Evolutionary conservation across 1,140 invertebrate genomes (phyloP).

Genomic region (Myzus persicae): DNA sequence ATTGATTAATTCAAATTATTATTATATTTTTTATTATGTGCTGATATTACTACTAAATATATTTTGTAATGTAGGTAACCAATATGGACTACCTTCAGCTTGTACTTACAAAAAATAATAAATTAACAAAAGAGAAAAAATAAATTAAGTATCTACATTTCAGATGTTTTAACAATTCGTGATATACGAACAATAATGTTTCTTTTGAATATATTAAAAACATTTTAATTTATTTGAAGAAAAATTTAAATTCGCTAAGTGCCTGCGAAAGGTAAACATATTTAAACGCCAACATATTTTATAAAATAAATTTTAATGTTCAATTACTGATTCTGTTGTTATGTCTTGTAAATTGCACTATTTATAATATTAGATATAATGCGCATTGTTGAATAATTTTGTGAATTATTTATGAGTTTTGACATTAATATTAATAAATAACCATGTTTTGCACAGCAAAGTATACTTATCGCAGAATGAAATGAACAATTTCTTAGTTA

Average conservation of each 20-base stretch:
- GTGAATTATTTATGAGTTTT: conserved; percentile 33
- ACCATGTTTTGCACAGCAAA: background rate
- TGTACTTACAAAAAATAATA: too few relatives aligned
- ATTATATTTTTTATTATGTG: too few relatives aligned
- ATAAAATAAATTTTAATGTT: background rate
- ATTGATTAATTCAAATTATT: too few relatives aligned
- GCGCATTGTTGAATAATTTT: background rate
- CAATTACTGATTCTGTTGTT: background rate
- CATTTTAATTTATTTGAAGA: background rate
- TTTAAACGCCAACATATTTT: background rate
- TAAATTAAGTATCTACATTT: background rate
- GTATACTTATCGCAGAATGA: background rate
- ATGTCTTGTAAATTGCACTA: conserved; percentile 2
- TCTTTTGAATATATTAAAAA: background rate
- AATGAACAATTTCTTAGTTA: background rate
- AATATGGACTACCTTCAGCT: too few relatives aligned
- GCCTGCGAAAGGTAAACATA: background rate
- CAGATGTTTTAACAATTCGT: background rate
- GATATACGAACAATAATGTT: background rate
- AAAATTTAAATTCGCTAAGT: background rate
- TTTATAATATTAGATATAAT: background rate
- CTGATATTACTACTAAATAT: too few relatives aligned
- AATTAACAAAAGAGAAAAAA: background rate
- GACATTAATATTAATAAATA: conserved; percentile 25
- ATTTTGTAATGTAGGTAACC: too few relatives aligned